A percentile compares a stretch with the other conserved stretches of the same genome.
phyloP scores from a whole-genome alignment of 2,113 vertebrate genomes.

The Gavia stellata region DNA sequence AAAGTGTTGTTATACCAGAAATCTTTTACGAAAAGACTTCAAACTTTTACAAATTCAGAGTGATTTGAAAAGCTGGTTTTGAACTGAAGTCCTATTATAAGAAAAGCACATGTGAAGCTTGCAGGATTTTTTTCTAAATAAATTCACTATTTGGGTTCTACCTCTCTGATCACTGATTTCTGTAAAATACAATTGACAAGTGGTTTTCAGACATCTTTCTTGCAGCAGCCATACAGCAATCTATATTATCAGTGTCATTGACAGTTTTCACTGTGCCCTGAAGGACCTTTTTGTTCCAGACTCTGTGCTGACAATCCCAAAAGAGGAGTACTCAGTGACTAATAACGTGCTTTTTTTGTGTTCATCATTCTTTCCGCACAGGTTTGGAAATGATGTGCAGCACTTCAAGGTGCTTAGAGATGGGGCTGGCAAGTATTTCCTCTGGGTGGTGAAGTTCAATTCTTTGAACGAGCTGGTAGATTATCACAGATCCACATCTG shows the following conservation, averaged over 20 bases:
- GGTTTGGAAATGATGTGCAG: slow-evolving; percentile 97
- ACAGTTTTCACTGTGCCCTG: neutral
- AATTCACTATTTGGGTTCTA: neutral
- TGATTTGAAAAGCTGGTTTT: neutral
- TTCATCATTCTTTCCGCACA: slow-evolving; percentile 34
- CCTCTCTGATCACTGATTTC: neutral
- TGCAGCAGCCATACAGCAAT: neutral
- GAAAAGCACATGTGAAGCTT: neutral
- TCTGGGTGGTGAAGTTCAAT: slow-evolving; percentile 99
- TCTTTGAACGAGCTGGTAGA: slow-evolving; percentile 98
- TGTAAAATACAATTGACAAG: neutral
- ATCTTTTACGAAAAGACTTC: neutral
- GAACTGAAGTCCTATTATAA: neutral
- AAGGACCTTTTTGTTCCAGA: neutral
- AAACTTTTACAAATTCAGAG: neutral
- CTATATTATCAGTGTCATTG: neutral
- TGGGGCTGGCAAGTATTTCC: slow-evolving; percentile 97
- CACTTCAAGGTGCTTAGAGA: slow-evolving; percentile 99
- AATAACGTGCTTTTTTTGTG: neutral
- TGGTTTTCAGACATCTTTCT: neutral
- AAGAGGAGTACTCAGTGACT: neutral
- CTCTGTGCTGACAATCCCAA: neutral
- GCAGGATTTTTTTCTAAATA: neutral
- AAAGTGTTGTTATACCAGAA: neutral
- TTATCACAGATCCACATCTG: slow-evolving; percentile 96